Conservation (phyloP, 2,888 invertebrate genomes). For the Leucophenga montana region DNA sequence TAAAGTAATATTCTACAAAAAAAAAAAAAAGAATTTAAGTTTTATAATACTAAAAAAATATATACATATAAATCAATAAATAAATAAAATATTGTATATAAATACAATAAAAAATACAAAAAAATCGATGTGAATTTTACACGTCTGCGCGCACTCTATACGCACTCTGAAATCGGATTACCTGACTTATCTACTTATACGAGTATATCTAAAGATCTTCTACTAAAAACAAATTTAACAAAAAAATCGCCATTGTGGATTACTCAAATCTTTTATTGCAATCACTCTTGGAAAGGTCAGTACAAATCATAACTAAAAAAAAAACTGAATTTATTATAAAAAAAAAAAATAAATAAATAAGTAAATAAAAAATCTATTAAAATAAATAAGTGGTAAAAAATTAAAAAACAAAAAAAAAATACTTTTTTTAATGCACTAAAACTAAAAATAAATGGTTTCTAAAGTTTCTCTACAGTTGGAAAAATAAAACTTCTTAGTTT, state of each 20-base stretch:
- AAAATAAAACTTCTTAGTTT: no score
- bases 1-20: conserved; percentile 21
- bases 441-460: no score
- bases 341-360: no score
- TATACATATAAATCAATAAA: no score
- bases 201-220: neutral
- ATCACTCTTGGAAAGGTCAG: conserved; percentile 62
- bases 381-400: no score
- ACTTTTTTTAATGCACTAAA: no score
- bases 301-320: conserved; percentile 30
- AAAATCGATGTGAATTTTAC: conserved; percentile 27
- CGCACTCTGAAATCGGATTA: conserved; percentile 31
- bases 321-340: no score
- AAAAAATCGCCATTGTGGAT: conserved; percentile 58
- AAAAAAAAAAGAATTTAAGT: conserved; percentile 35
- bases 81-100: conserved; percentile 10
- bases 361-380: no score
- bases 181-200: neutral
- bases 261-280: conserved; percentile 57
- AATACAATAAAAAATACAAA: conserved; percentile 18
- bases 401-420: no score
- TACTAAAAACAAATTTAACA: neutral
- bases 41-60: no score
- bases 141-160: neutral
- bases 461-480: no score